Percentiles rank a stretch among this genome's conserved stretches.
phyloP scores from a whole-genome alignment of 2,113 vertebrate species.

The Macaca mulatta region DNA sequence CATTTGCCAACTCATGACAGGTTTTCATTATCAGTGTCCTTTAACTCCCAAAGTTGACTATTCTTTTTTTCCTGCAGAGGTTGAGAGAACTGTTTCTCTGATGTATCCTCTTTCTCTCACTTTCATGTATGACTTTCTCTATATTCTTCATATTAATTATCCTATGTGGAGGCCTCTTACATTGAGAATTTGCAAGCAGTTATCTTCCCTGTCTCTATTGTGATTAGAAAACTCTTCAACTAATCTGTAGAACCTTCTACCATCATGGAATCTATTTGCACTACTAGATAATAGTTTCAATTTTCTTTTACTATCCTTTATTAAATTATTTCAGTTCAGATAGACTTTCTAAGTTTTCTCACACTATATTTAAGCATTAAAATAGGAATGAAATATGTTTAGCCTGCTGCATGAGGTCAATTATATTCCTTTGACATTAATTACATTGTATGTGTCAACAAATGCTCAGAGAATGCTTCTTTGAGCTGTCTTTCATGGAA shows the following conservation, averaged over 20 bases:
- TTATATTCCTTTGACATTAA: conserved; percentile 42
- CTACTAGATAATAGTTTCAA: background rate
- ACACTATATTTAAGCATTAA: background rate
- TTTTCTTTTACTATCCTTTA: conserved; percentile 30
- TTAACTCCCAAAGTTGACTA: background rate
- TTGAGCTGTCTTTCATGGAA: background rate
- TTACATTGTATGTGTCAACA: conserved; percentile 21
- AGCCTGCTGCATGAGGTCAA: background rate
- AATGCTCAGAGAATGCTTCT: background rate
- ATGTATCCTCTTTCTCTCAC: background rate
- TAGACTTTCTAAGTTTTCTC: conserved; percentile 15
- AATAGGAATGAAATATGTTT: background rate
- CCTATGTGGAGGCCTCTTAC: background rate
- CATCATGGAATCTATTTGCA: background rate
- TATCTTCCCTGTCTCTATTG: background rate
- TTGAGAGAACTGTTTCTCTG: background rate
- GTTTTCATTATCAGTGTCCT: background rate
- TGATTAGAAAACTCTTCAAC: background rate
- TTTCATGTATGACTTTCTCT: background rate
- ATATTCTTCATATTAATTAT: background rate
- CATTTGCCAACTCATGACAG: background rate
- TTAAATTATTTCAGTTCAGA: conserved; percentile 30
- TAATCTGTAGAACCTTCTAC: background rate
- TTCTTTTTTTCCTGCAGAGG: background rate
- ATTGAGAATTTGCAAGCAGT: background rate